Evolutionary conservation across 2,797 vertebrate species (phyloP).

Genomic region (Muraenolepis orangiensis): DNA sequence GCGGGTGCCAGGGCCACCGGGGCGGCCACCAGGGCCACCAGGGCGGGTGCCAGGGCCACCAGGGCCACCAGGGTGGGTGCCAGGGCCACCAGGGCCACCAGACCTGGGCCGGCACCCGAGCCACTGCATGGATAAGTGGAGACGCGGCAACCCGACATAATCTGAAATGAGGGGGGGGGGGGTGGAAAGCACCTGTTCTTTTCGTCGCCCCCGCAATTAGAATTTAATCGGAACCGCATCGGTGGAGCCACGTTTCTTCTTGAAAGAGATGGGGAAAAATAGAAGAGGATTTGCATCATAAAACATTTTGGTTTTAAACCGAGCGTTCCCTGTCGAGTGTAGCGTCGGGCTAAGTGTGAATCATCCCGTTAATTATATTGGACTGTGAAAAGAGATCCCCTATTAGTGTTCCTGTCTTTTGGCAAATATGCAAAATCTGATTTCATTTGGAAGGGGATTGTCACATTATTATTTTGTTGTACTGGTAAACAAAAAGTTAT

Average conservation of each 20-base stretch:
- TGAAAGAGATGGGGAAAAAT: slow-evolving; percentile 33
- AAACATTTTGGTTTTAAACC: slow-evolving; percentile 35
- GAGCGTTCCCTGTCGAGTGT: not conserved
- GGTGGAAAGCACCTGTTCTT: slow-evolving; percentile 54
- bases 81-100: slow-evolving; percentile 56
- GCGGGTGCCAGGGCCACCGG: too few relatives aligned
- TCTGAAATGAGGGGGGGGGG: slow-evolving; percentile 39
- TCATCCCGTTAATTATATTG: not conserved
- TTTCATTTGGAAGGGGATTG: not conserved
- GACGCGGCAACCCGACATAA: slow-evolving; percentile 44
- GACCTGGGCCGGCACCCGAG: slow-evolving; percentile 49
- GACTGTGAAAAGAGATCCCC: not conserved
- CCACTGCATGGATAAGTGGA: slow-evolving; percentile 52
- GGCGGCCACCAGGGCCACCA: slow-evolving; percentile 40
- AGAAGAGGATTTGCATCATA: slow-evolving; percentile 61
- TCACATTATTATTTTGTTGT: not conserved
- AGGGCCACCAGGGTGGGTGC: slow-evolving; percentile 52
- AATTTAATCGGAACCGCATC: slow-evolving; percentile 53
- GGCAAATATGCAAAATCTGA: not conserved
- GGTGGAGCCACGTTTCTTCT: slow-evolving; percentile 50
- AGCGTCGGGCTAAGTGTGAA: slow-evolving; percentile 17
- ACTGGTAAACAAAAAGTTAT: not conserved
- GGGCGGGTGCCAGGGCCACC: slow-evolving; percentile 51
- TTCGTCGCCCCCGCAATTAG: slow-evolving; percentile 54
- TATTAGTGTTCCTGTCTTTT: not conserved